Evolutionary conservation across 2,888 invertebrate species (phyloP).

Genomic region (Callyntrura sp.): DNA sequence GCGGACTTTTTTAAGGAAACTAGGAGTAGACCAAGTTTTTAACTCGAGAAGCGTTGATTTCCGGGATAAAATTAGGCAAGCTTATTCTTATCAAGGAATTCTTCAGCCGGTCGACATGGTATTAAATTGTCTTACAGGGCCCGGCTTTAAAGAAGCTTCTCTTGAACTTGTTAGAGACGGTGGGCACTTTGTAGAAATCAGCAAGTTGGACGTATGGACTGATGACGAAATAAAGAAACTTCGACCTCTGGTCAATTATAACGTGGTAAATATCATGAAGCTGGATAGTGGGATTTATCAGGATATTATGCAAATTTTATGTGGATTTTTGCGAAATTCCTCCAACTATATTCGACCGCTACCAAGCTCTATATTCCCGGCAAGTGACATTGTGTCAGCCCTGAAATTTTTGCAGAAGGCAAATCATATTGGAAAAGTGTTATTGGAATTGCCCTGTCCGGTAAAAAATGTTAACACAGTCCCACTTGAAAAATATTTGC

Average conservation of each 20-base stretch:
- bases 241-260: conserved; percentile 68
- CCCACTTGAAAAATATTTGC: neutral
- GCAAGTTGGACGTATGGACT: conserved; percentile 70
- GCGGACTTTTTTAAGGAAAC: conserved; percentile 52
- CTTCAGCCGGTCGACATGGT: conserved; percentile 60
- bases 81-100: neutral
- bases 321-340: neutral
- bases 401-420: conserved; percentile 58
- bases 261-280: conserved; percentile 47
- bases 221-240: conserved; percentile 46
- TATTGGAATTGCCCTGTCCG: conserved; percentile 47
- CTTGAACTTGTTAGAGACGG: conserved; percentile 15
- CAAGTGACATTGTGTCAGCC: neutral
- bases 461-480: too few relatives aligned
- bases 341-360: neutral
- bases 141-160: conserved; percentile 74
- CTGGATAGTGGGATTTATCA: neutral
- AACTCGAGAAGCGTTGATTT: conserved; percentile 51
- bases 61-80: conserved; percentile 35
- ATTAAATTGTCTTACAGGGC: conserved; percentile 72
- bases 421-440: conserved; percentile 68
- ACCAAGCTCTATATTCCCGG: conserved; percentile 12
- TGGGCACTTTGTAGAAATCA: conserved; percentile 73
- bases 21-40: conserved; percentile 70
- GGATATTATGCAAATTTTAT: neutral